A percentile compares a stretch with the other conserved stretches of the same genome.
phyloP scores from a whole-genome alignment of 2,888 invertebrate genomes.

The Brachylomia viminalis region DNA sequence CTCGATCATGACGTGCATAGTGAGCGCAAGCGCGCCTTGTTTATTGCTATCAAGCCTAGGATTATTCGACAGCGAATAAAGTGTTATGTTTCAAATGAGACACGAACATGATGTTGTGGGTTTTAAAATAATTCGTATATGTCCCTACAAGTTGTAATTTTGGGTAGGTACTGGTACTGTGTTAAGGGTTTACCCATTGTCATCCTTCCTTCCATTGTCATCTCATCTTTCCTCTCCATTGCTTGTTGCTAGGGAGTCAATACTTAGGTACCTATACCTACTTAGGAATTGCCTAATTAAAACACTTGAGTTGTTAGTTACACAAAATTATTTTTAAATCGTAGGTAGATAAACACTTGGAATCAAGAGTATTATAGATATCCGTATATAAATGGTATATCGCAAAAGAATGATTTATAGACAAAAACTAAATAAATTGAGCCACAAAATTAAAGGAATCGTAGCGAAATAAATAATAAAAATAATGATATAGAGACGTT shows the following conservation, averaged over 20 bases:
- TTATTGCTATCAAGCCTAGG: constrained; percentile 40
- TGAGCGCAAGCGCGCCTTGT: constrained; percentile 54
- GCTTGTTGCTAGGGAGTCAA: neutral
- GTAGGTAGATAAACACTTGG: constrained; percentile 6
- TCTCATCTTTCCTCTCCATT: neutral
- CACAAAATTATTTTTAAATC: neutral
- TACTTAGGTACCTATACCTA: neutral
- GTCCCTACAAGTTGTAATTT: neutral
- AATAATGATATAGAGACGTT: constrained; percentile 50
- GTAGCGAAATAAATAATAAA: constrained; percentile 46
- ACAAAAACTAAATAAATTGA: constrained; percentile 44
- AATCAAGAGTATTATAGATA: constrained; percentile 25
- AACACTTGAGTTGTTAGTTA: neutral
- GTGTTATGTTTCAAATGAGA: constrained; percentile 37
- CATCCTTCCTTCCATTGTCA: neutral
- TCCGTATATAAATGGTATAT: constrained; percentile 31
- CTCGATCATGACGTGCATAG: constrained; percentile 69
- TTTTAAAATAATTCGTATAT: constrained; percentile 10
- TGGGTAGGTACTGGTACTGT: neutral
- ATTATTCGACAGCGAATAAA: constrained; percentile 36
- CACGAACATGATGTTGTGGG: constrained; percentile 14
- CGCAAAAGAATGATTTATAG: constrained; percentile 45
- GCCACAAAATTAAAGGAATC: constrained; percentile 42
- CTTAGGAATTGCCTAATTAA: neutral
- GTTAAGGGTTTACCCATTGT: neutral